phyloP scores from a whole-genome alignment of 2,113 vertebrate genomes.

The Tragelaphus scriptus region DNA sequence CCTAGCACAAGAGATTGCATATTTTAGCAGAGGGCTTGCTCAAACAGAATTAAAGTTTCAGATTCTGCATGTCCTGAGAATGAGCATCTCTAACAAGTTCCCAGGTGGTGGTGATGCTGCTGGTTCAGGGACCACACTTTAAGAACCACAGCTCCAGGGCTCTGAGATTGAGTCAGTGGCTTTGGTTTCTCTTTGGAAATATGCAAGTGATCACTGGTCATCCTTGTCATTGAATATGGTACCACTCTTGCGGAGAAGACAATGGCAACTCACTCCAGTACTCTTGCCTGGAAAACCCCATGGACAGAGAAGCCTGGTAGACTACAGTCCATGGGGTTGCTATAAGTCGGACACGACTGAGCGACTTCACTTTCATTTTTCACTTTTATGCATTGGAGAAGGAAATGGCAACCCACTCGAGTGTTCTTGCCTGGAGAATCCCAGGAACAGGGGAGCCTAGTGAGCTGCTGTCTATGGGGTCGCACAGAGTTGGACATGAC shows the following conservation, averaged over 20 bases:
- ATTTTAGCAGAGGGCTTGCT: neutral
- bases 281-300: neutral
- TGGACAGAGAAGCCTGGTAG: neutral
- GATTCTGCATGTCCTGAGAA: neutral
- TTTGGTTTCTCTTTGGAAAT: neutral
- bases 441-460: neutral
- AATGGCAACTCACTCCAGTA: neutral
- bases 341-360: neutral
- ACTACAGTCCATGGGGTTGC: neutral
- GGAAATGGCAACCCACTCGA: neutral
- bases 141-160: neutral
- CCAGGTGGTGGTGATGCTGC: neutral
- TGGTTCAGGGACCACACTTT: neutral
- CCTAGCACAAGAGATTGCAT: neutral
- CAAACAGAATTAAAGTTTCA: neutral
- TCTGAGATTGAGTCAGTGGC: neutral
- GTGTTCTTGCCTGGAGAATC: neutral
- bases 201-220: neutral
- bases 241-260: neutral
- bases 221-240: neutral
- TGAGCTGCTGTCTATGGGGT: neutral
- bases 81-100: neutral
- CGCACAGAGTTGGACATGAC: accelerated
- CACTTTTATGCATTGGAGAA: neutral
- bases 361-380: neutral